Percentiles rank a stretch among this genome's conserved stretches.
phyloP scores from a whole-genome alignment of 2,113 vertebrate genomes.

The Chauna torquata region DNA sequence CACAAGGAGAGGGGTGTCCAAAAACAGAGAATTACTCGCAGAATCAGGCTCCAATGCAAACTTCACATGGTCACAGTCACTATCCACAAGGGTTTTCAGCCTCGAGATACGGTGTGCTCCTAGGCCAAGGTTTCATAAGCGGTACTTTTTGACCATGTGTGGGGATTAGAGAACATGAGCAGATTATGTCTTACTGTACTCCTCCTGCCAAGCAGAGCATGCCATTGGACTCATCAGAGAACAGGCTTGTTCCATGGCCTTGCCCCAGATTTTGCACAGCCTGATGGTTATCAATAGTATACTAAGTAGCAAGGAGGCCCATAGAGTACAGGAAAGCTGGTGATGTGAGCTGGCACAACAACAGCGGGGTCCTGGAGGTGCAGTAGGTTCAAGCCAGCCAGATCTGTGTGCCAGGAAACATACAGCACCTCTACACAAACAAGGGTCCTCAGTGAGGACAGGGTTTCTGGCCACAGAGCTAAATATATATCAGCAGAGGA shows the following conservation, averaged over 20 bases:
- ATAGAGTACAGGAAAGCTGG: background rate
- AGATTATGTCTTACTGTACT: rapidly evolving
- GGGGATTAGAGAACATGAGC: background rate
- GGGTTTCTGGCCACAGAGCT: background rate
- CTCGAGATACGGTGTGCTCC: background rate
- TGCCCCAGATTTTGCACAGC: background rate
- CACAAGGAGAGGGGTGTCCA: background rate
- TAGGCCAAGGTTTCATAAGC: background rate
- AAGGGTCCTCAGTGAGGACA: rapidly evolving
- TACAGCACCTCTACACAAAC: background rate
- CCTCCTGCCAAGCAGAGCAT: background rate
- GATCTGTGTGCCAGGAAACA: background rate
- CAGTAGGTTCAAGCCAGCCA: background rate
- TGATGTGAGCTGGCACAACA: background rate
- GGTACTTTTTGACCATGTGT: background rate
- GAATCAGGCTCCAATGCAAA: background rate
- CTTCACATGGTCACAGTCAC: background rate
- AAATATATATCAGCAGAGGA: background rate
- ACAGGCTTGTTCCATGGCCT: background rate
- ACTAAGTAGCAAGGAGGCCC: background rate
- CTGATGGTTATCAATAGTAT: background rate
- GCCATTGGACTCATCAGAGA: background rate
- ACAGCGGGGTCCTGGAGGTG: background rate
- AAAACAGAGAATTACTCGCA: background rate
- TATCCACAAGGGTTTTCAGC: background rate